Evolutionary conservation across 2,113 vertebrate species (phyloP).

Genomic region (Corvus moneduloides): DNA sequence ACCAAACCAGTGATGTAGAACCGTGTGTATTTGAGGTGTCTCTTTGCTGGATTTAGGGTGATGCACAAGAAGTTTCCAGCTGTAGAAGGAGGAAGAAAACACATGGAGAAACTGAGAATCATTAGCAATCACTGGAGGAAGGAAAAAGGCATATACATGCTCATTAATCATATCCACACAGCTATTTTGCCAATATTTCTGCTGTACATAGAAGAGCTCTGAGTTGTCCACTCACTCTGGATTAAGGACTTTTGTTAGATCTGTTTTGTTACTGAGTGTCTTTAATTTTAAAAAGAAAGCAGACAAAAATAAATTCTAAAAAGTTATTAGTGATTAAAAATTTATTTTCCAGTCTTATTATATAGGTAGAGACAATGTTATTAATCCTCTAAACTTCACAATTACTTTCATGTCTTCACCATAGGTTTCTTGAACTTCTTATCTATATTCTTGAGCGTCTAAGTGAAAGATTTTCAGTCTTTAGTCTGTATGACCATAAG

Average conservation of each 20-base stretch:
- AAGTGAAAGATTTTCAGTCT: neutral
- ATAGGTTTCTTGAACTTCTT: neutral
- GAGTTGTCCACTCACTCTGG: neutral
- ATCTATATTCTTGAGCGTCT: neutral
- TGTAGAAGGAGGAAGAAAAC: neutral
- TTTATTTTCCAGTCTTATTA: fast-evolving
- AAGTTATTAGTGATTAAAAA: neutral
- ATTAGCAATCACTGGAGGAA: neutral
- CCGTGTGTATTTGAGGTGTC: fast-evolving
- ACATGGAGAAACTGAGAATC: neutral
- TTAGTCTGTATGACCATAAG: neutral
- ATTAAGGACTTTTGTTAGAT: neutral
- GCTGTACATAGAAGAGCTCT: neutral
- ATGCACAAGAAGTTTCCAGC: neutral
- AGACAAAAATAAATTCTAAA: neutral
- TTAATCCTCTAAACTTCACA: neutral
- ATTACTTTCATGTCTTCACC: neutral
- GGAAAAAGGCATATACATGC: neutral
- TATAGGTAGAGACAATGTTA: neutral
- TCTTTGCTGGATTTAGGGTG: neutral
- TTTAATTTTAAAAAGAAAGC: neutral
- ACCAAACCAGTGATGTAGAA: neutral
- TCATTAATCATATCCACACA: neutral
- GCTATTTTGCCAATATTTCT: neutral
- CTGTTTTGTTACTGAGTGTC: neutral